Conservation (phyloP, 2,888 invertebrate species). For the Lacanobia wlatinum region DNA sequence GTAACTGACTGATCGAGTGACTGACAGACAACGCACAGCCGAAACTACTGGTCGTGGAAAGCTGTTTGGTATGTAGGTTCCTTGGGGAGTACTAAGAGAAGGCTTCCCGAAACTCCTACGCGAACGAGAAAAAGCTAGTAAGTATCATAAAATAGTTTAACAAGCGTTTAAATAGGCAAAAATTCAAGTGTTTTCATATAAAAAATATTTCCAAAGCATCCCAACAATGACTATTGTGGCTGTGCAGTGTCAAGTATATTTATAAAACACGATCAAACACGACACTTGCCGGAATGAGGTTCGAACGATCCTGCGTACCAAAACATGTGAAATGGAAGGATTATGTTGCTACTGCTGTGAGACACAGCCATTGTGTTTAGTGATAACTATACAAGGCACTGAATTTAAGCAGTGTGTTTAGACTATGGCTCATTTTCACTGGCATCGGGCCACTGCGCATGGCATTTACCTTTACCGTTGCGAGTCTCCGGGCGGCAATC, state of each 20-base stretch:
- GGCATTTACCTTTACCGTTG: background rate
- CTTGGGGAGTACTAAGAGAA: too few species aligned
- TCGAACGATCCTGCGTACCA: conserved; percentile 23
- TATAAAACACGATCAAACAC: conserved; percentile 41
- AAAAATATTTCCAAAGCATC: conserved; percentile 6
- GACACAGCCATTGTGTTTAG: conserved; percentile 8
- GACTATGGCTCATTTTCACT: background rate
- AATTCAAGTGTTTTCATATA: background rate
- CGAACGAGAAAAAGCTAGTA: too few species aligned
- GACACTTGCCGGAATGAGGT: conserved; percentile 7
- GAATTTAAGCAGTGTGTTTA: background rate
- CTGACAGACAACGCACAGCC: too few species aligned
- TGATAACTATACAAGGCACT: background rate
- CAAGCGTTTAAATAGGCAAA: background rate
- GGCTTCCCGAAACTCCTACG: too few species aligned
- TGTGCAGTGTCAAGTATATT: conserved; percentile 17
- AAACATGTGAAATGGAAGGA: conserved; percentile 19
- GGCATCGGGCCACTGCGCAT: background rate
- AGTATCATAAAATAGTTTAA: too few species aligned
- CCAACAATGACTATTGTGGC: conserved; percentile 31
- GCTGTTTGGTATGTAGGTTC: too few species aligned
- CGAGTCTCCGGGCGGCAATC: too few species aligned
- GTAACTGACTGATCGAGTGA: too few species aligned
- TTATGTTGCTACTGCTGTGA: background rate
- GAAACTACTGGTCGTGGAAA: too few species aligned